These are phyloP conservation scores for Anticlea derivata DNA, from an alignment of 2,888 invertebrate genomes.

Conservation along the genomic window DNA sequence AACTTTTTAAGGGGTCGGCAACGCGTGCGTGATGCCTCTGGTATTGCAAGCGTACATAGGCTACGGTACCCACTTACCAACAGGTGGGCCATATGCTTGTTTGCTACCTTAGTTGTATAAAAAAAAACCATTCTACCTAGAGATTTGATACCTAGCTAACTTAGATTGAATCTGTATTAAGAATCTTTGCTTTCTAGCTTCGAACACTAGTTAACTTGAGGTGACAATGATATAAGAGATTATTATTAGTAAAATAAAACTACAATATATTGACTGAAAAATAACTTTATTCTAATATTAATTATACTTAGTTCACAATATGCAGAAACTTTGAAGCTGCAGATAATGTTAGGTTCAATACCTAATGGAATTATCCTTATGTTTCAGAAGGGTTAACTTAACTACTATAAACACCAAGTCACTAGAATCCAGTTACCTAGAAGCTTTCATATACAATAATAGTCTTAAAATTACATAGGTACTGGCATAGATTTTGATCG, in stretches of 20 bases:
- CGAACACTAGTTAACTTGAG: no score
- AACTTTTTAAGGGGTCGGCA: no score
- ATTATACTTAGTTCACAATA: slow-evolving; percentile 75
- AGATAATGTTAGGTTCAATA: slow-evolving; percentile 64
- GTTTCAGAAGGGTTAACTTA: slow-evolving; percentile 59
- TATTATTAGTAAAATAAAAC: slow-evolving; percentile 57
- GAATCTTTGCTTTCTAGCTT: no score
- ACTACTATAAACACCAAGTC: slow-evolving; percentile 66
- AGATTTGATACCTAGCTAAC: no score
- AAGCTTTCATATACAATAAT: slow-evolving; percentile 52
- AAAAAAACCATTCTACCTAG: no score
- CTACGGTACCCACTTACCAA: no score
- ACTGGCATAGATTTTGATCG: slow-evolving; percentile 18
- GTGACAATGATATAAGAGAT: no score
- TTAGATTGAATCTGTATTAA: no score
- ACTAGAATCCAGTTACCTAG: slow-evolving; percentile 61
- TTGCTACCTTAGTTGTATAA: no score
- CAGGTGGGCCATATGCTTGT: no score
- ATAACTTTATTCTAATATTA: slow-evolving; percentile 82
- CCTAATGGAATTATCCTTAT: slow-evolving; percentile 76
- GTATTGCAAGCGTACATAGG: no score
- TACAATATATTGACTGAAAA: slow-evolving; percentile 67
- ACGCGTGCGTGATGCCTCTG: no score
- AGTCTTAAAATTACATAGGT: slow-evolving; percentile 35
- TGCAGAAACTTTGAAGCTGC: slow-evolving; percentile 72